A percentile compares a stretch with the other conserved stretches of the same genome.
phyloP scores from a whole-genome alignment of 2,888 invertebrate species.

The Dryococelus australis region DNA sequence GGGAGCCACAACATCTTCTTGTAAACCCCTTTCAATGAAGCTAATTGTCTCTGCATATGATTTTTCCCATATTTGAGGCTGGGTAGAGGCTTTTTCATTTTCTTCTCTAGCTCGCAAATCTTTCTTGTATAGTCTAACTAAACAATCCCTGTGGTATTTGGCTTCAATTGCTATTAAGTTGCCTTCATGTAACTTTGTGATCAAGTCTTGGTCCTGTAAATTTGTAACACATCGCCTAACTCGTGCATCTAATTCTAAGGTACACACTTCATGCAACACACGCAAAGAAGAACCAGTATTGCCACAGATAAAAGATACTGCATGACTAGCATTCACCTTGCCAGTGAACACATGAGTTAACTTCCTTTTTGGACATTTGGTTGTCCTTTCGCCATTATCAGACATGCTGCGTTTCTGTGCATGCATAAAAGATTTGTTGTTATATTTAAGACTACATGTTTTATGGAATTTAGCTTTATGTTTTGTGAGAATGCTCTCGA shows the following conservation, averaged over 20 bases:
- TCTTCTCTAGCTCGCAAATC: not conserved
- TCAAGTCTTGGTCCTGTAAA: too few species aligned
- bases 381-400: not conserved
- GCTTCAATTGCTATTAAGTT: not conserved
- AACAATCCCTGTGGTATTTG: not conserved
- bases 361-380: not conserved
- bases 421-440: not conserved
- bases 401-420: constrained; percentile 17
- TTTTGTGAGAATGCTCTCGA: not conserved
- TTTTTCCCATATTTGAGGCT: not conserved
- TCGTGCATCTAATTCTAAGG: too few species aligned
- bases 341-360: not conserved
- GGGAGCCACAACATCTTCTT: not conserved
- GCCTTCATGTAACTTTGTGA: not conserved
- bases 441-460: not conserved
- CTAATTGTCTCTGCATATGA: not conserved
- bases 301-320: not conserved
- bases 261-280: too few species aligned
- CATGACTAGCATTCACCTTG: not conserved
- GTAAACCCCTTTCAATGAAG: not conserved
- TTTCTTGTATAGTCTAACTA: constrained; percentile 18
- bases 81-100: not conserved
- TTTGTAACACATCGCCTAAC: too few species aligned
- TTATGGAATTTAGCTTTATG: constrained; percentile 20
- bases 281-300: not conserved